Evolutionary conservation across 2,113 vertebrate species (phyloP).

Genomic region (Zosterops japonicus): DNA sequence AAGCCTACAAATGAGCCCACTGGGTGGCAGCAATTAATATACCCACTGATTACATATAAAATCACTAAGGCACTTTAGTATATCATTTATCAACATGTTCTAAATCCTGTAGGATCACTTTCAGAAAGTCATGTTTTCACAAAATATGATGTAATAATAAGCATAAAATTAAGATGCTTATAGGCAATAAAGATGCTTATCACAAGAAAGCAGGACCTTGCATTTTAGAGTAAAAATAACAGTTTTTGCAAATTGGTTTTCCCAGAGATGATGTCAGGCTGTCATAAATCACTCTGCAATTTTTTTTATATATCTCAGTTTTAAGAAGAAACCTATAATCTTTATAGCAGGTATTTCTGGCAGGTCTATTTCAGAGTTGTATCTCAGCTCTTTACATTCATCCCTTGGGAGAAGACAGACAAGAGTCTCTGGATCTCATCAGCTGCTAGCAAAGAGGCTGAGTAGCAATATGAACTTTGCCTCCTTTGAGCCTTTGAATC

Average conservation of each 20-base stretch:
- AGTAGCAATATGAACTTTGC: not conserved
- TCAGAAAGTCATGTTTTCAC: not conserved
- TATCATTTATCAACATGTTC: not conserved
- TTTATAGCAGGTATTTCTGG: not conserved
- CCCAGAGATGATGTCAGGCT: not conserved
- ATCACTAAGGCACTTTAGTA: not conserved
- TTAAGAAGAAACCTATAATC: not conserved
- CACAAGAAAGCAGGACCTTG: not conserved
- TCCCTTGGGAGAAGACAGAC: not conserved
- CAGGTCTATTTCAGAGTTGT: not conserved
- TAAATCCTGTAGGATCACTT: not conserved
- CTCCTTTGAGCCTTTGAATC: not conserved
- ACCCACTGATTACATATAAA: not conserved
- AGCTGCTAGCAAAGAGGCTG: not conserved
- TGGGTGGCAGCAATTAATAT: constrained; percentile 43
- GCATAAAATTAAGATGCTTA: not conserved
- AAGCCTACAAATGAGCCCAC: constrained; percentile 15
- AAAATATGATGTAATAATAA: not conserved
- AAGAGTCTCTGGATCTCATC: not conserved
- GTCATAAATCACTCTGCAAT: not conserved
- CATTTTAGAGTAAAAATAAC: not conserved
- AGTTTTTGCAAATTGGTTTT: not conserved
- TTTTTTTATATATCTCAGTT: not conserved
- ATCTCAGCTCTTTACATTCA: not conserved
- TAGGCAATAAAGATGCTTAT: not conserved